Percentiles rank a stretch among this genome's conserved stretches.
Evolutionary conservation across 2,113 vertebrate genomes (phyloP).

Genomic region (Bubo scandiacus): DNA sequence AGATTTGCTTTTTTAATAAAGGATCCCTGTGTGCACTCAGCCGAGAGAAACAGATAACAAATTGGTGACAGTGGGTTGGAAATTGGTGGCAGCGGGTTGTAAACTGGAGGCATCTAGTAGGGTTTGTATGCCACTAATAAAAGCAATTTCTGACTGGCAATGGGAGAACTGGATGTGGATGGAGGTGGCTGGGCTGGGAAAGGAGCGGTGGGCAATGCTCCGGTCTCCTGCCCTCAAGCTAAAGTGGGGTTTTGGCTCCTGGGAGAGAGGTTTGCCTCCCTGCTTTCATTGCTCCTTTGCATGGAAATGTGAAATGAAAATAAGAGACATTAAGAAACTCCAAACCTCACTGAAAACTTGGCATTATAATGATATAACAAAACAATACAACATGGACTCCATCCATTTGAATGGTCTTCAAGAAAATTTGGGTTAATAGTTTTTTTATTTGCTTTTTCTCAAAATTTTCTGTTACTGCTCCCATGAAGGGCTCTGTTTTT

Average conservation of each 20-base stretch:
- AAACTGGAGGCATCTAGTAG: not conserved
- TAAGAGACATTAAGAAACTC: not conserved
- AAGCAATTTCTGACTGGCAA: not conserved
- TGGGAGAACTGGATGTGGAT: not conserved
- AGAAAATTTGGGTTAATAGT: not conserved
- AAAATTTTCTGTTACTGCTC: not conserved
- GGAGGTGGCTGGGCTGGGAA: not conserved
- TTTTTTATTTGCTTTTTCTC: not conserved
- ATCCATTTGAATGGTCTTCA: not conserved
- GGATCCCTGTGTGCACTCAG: not conserved
- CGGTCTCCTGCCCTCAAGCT: not conserved
- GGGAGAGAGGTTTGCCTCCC: not conserved
- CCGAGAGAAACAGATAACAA: not conserved
- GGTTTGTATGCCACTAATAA: not conserved
- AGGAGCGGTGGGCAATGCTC: not conserved
- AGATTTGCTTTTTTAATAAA: not conserved
- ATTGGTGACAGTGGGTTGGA: not conserved
- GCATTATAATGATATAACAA: not conserved
- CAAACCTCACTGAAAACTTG: constrained; percentile 15
- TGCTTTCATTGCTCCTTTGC: not conserved
- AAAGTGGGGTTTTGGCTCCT: not conserved
- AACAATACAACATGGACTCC: not conserved
- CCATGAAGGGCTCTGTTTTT: not conserved
- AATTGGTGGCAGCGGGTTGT: not conserved
- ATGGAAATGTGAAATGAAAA: not conserved